These are phyloP conservation scores for Cremastobaeus sp. DNA, from an alignment of 2,888 invertebrate species.

Conservation along the genomic window DNA sequence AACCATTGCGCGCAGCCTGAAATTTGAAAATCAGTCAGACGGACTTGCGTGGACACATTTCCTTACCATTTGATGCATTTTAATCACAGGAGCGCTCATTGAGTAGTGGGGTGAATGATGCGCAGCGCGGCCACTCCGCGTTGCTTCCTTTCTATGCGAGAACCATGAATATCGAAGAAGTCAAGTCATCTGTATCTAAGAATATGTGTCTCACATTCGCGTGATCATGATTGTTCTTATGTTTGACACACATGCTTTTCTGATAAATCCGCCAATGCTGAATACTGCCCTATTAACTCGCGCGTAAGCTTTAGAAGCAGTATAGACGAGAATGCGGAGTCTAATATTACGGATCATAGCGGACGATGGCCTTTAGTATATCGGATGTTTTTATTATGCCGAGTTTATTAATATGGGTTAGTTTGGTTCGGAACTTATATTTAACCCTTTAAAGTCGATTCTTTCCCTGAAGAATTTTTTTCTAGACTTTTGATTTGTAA, in stretches of 20 bases:
- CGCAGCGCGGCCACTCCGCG: constrained; percentile 78
- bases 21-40: neutral
- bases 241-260: constrained; percentile 40
- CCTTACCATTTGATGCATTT: constrained; percentile 68
- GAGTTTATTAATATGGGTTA: no score
- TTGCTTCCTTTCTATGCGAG: constrained; percentile 77
- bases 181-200: constrained; percentile 47
- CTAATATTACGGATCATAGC: no score
- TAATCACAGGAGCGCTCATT: constrained; percentile 66
- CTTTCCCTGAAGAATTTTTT: no score
- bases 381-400: no score
- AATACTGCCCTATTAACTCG: constrained; percentile 75
- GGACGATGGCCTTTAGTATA: no score
- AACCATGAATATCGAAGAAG: constrained; percentile 69
- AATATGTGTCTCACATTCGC: constrained; percentile 32
- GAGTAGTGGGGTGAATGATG: constrained; percentile 76
- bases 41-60: constrained; percentile 65
- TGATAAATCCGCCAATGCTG: constrained; percentile 65
- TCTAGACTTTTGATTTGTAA: no score
- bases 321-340: no score
- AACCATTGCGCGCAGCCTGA: no score
- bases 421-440: no score
- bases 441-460: no score
- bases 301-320: no score
- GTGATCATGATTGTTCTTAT: constrained; percentile 15